Evolutionary conservation across 2,888 invertebrate species (phyloP).

Genomic region (Steromphala cineraria): DNA sequence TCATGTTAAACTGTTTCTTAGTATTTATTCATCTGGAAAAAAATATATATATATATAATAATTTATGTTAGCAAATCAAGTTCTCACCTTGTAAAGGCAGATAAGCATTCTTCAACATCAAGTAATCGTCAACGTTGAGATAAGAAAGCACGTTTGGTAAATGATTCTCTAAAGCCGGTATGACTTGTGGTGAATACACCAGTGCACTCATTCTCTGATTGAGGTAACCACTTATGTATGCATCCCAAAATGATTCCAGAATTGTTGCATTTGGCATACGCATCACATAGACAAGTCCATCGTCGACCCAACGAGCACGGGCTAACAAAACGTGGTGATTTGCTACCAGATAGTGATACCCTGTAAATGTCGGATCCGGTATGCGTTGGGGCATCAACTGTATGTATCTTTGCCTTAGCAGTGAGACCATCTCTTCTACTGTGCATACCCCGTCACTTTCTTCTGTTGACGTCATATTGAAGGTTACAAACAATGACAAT

Average conservation of each 20-base stretch:
- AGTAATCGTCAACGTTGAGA: background rate
- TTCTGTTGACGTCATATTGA: background rate
- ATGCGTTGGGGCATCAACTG: background rate
- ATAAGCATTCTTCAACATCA: background rate
- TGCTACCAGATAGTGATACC: background rate
- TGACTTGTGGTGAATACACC: background rate
- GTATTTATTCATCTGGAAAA: no score
- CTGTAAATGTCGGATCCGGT: background rate
- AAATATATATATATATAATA: no score
- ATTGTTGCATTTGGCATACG: background rate
- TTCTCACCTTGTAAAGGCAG: background rate
- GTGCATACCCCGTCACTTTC: background rate
- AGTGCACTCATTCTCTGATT: background rate
- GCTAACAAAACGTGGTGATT: background rate
- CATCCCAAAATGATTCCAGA: background rate
- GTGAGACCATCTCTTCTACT: background rate
- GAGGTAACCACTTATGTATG: background rate
- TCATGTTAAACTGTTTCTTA: no score
- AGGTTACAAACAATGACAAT: background rate
- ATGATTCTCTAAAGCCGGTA: background rate
- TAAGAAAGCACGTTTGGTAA: background rate
- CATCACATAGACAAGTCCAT: background rate
- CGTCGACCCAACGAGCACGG: background rate
- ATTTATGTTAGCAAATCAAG: no score
- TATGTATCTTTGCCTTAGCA: background rate